Evolutionary conservation across 2,797 vertebrate genomes (phyloP), one percentile per base, ranked within the genome.

Genomic region (Naso thynnoides): DNA sequence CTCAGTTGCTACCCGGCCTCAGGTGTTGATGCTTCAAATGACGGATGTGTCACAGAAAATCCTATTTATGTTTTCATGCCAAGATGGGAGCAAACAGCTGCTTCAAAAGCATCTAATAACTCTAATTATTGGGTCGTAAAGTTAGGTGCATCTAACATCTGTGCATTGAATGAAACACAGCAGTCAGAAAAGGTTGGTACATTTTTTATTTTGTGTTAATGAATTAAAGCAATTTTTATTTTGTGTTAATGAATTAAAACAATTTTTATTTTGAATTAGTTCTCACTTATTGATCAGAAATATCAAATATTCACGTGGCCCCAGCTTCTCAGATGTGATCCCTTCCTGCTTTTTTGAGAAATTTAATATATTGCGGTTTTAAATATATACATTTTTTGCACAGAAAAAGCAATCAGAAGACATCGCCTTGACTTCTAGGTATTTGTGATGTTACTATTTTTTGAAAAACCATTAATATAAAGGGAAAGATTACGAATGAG

Each of bases 1-100:
- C 73, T 73, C 81, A 80, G 78, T 86, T 85, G 86, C 86, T 76
- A 58, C 69, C 60, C 81, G 75, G 80, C 87, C 85, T 86, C 88
- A 88, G 89, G 88, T 90, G 89, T 81, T 48, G 6, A 50, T 52
- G 71, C 53, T 64, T 45, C 50, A 76, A 78, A 73, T 65, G 70
- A 78, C 53, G 76, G 64, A 68, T 73, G 81, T 60, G 72, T 79
- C 71, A 74, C 6, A 77, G 62, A 72, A 84, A 65, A 73, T 4
- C 49, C 62, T 82, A 82, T 74, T 83, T 69, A 29, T 73, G 49
- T 59, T 66, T 42, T 26, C 23, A 38, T 57, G 48, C 48, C 68
- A 10, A 36, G 33, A 38, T 64, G 45, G 45, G 52, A 56, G 4
- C 8, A 33, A 77, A 68, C 73, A 48, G 65, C 68, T 84, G 58